Percentiles rank a stretch among this genome's conserved stretches.
Evolutionary conservation across 2,113 vertebrate genomes (phyloP).

Genomic region (Gymnarchus niloticus): DNA sequence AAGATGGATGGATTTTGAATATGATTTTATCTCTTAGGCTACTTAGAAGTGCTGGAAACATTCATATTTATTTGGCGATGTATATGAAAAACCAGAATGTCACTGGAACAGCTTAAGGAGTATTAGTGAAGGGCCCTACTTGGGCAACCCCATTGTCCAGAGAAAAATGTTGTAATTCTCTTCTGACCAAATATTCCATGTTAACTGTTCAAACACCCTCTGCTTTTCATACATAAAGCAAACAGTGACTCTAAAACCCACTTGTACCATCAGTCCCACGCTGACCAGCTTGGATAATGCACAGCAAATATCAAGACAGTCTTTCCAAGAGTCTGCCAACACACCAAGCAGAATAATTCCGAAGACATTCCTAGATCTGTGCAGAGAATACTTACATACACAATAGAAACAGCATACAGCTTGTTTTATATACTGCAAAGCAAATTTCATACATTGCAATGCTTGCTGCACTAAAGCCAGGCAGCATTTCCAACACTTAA

Average conservation of each 20-base stretch:
- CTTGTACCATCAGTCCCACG: background rate
- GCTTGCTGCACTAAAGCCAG: background rate
- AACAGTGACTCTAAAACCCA: slow-evolving; percentile 1
- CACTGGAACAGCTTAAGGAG: background rate
- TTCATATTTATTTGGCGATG: background rate
- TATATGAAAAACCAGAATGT: background rate
- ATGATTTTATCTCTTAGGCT: background rate
- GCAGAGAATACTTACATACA: background rate
- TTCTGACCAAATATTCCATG: background rate
- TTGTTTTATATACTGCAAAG: background rate
- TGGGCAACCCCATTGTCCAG: background rate
- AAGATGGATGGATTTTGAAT: background rate
- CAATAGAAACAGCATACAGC: background rate
- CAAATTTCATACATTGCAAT: background rate
- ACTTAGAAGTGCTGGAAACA: background rate
- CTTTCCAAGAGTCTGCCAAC: background rate
- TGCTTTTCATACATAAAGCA: slow-evolving; percentile 2
- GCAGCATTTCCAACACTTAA: background rate
- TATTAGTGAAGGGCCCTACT: background rate
- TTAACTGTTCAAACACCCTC: slow-evolving; percentile 7
- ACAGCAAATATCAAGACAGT: background rate
- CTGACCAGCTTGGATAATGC: background rate
- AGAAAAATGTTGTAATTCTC: background rate
- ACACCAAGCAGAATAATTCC: background rate
- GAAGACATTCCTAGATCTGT: background rate